These are phyloP conservation scores for Cepaea hortensis DNA, from an alignment of 2,888 invertebrate species.

Conservation along the genomic window DNA sequence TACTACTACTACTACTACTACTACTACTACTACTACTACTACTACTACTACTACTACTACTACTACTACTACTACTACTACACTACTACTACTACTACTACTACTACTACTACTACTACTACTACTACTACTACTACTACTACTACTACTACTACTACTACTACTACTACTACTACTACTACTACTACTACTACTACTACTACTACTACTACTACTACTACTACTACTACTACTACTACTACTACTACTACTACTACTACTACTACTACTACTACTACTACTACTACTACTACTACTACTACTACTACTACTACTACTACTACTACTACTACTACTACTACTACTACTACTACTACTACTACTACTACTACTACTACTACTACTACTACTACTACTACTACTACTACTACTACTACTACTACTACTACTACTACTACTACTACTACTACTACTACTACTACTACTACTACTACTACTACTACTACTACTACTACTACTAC, in stretches of 20 bases:
- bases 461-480: conserved; percentile 34
- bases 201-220: conserved; percentile 41
- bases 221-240: conserved; percentile 40
- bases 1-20: conserved; percentile 41
- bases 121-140: conserved; percentile 24
- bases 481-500: neutral
- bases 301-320: neutral
- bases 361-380: conserved; percentile 22
- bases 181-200: conserved; percentile 39
- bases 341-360: conserved; percentile 37
- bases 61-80: conserved; percentile 27
- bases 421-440: conserved; percentile 40
- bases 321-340: conserved; percentile 22
- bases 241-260: conserved; percentile 38
- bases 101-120: neutral
- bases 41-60: conserved; percentile 37
- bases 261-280: conserved; percentile 31
- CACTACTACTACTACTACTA: neutral
- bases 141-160: conserved; percentile 34
- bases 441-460: conserved; percentile 39
- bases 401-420: conserved; percentile 41
- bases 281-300: neutral
- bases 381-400: conserved; percentile 35
- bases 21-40: conserved; percentile 40
- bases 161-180: conserved; percentile 18